Evolutionary conservation across 2,113 vertebrate species (phyloP).

Genomic region (Trematocara macrostoma): DNA sequence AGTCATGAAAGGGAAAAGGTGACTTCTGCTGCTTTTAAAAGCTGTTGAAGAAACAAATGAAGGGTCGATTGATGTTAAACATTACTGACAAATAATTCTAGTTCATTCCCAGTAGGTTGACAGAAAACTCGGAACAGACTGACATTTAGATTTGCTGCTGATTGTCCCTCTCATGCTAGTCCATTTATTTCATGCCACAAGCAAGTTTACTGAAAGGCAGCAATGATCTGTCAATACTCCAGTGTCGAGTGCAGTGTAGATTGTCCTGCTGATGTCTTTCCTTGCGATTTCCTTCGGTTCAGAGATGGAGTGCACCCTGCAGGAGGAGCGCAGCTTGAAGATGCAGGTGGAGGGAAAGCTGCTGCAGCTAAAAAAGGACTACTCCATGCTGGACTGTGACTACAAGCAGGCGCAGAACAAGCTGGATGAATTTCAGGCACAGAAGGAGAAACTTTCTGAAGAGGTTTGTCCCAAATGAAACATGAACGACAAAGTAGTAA

Average conservation of each 20-base stretch:
- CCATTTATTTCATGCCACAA: neutral
- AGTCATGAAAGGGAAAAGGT: neutral
- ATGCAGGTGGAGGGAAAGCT: constrained; percentile 86
- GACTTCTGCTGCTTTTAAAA: neutral
- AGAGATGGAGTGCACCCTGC: constrained; percentile 90
- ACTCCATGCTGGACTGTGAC: constrained; percentile 89
- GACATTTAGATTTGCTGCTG: neutral
- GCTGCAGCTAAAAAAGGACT: constrained; percentile 86
- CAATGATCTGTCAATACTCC: neutral
- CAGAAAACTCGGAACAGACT: neutral
- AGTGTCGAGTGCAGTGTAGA: neutral
- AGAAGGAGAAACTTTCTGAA: constrained; percentile 83
- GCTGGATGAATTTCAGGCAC: constrained; percentile 79
- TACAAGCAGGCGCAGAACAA: constrained; percentile 85
- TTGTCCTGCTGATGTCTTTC: neutral
- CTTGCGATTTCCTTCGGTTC: neutral
- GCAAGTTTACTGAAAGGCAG: neutral
- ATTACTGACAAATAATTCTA: neutral
- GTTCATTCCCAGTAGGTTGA: neutral
- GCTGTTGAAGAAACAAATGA: neutral
- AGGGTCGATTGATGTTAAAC: neutral
- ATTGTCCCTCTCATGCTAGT: neutral
- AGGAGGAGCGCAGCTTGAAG: constrained; percentile 84
- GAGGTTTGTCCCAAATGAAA: constrained; percentile 75
- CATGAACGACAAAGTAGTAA: neutral